Base-by-base conservation (phyloP, 2,888 invertebrate genomes). In the Muscina levida region DNA sequence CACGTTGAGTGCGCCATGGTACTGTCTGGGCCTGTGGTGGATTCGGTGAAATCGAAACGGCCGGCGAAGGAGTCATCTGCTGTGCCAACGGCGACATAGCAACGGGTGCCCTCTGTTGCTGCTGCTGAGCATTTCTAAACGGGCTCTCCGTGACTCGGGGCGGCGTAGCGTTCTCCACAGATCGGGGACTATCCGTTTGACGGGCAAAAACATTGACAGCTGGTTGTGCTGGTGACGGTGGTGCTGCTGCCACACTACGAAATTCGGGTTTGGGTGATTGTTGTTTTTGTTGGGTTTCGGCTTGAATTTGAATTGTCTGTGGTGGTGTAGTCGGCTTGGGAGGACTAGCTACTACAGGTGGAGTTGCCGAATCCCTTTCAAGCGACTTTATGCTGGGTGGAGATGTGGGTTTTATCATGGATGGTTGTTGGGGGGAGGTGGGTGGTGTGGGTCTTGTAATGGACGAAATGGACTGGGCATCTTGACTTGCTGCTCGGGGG, bases 1-100 rank as follows among this genome's bases (percentile, higher is more conserved):
- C 84, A 65, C 88, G 88, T 79, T 89, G 89, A 46, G 87, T 87
- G 65, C 89, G 89, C 90, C 89, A 88, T 59, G 89, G 85, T 83
- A 88, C 87, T 78, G 87, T 67, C 82, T 86, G 84, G 71, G 85
- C 71, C 77, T 82, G 79, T 56, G 79, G 53, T 66, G 67, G 73
- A 84, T 84, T 72, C 72, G 84, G 67, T 71, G 85, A 72, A 80
- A 84, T 51, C 83, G 84, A 42, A 72, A 83, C 22, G 51, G 77
- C 74, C 11, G 77, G 59, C 80, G 83, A 72, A 82, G 84, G 77
- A 79, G 86, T 31, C 82, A 84, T 67, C 65, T 86, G 87, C 65
- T 83, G 86, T 39, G 83, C 79, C 67, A 83, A 75, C 6, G 84
- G 84, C 26, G 84, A 83, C 15, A 79, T 76, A 53, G 83, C 53